A percentile compares a stretch with the other conserved stretches of the same genome.
These are phyloP conservation scores for Glyphotaelius pellucidus DNA, from an alignment of 2,888 invertebrate genomes.

Conservation along the genomic window DNA sequence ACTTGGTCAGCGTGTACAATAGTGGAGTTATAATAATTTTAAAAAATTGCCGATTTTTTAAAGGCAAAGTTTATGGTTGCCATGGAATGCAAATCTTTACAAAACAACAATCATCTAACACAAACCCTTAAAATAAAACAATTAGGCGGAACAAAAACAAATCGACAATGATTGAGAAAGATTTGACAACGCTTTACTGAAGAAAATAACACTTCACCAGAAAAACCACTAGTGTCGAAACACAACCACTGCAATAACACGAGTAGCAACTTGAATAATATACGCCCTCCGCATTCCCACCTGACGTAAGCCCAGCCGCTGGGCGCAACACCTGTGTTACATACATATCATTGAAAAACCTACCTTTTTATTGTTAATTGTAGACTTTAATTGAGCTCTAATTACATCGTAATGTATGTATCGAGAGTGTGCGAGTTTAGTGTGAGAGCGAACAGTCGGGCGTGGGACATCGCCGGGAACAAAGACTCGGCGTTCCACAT, in stretches of 20 bases:
- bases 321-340: slow-evolving; percentile 48
- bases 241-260: neutral
- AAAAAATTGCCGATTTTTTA: neutral
- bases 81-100: too few relatives aligned
- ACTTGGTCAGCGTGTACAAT: neutral
- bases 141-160: neutral
- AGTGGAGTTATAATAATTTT: neutral
- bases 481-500: slow-evolving; percentile 23
- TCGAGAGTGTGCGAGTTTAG: slow-evolving; percentile 49
- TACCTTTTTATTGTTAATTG: slow-evolving; percentile 46
- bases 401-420: slow-evolving; percentile 53
- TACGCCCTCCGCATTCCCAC: neutral
- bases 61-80: neutral
- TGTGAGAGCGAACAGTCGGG: neutral
- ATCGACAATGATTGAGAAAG: neutral
- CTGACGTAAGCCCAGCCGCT: slow-evolving; percentile 19
- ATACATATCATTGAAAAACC: slow-evolving; percentile 33
- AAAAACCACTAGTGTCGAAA: neutral
- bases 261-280: neutral
- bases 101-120: too few relatives aligned
- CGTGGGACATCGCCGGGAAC: slow-evolving; percentile 46
- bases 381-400: slow-evolving; percentile 26
- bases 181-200: neutral
- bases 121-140: too few relatives aligned
- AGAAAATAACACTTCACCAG: neutral